Percentiles rank a stretch among this genome's conserved stretches.
These are phyloP conservation scores for Corythornis madagascariensis DNA, from an alignment of 2,113 vertebrate species.

Conservation along the genomic window DNA sequence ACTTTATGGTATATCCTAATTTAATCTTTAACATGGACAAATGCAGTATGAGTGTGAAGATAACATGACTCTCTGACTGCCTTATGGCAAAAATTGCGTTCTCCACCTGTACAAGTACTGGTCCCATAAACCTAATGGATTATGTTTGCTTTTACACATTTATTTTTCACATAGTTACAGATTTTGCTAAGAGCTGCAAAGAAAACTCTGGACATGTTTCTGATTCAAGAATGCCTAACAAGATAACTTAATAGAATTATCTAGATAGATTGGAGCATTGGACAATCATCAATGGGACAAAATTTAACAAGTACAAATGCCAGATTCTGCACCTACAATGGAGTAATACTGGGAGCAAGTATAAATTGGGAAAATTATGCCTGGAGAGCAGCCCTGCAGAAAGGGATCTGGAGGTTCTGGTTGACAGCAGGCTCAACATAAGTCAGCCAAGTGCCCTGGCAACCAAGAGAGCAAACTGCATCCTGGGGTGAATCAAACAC, in stretches of 20 bases:
- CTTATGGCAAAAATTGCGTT: neutral
- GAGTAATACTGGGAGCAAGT: accelerated
- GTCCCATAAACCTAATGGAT: neutral
- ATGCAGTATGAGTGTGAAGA: neutral
- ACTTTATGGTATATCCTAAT: neutral
- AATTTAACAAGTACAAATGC: neutral
- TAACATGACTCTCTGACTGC: neutral
- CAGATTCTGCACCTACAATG: accelerated
- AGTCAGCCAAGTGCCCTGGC: neutral
- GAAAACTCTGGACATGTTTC: neutral
- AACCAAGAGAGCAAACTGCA: neutral
- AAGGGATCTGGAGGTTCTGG: neutral
- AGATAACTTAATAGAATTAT: neutral
- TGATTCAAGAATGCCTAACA: neutral
- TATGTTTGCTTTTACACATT: neutral
- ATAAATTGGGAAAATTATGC: neutral
- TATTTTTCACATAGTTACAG: neutral
- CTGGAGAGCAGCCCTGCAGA: neutral
- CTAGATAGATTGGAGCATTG: neutral
- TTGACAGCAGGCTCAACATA: neutral
- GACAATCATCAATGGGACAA: neutral
- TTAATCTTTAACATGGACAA: neutral
- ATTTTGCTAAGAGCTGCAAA: neutral
- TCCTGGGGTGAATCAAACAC: neutral
- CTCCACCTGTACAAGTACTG: neutral